Percentiles rank a stretch among this genome's conserved stretches.
phyloP scores from a whole-genome alignment of 2,113 vertebrate species.

The Xiphophorus maculatus region DNA sequence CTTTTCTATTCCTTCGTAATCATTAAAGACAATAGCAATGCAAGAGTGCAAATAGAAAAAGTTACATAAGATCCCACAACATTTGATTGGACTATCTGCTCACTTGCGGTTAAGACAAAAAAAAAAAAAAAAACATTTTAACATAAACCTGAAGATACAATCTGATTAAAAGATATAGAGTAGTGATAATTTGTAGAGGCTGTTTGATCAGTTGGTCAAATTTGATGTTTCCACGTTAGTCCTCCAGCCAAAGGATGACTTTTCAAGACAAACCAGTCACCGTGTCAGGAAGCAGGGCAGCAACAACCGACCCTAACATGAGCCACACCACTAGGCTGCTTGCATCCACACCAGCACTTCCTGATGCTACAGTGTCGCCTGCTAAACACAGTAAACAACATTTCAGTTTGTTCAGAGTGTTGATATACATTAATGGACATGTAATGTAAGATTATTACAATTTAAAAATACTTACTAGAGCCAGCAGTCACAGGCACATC shows the following conservation, averaged over 20 bases:
- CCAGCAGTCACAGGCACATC: constrained; percentile 32
- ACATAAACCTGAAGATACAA: not conserved
- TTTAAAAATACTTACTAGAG: constrained; percentile 60
- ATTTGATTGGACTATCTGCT: not conserved
- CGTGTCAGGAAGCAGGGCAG: constrained; percentile 62
- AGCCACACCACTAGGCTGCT: constrained; percentile 62
- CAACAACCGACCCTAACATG: constrained; percentile 70
- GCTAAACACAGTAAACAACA: constrained; percentile 12
- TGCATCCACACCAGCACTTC: constrained; percentile 19
- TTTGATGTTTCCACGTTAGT: not conserved
- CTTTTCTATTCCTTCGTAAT: constrained; percentile 20
- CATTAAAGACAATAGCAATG: not conserved
- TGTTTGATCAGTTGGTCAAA: constrained; percentile 41
- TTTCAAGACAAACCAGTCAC: constrained; percentile 75
- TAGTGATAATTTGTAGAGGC: not conserved
- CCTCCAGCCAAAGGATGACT: constrained; percentile 42
- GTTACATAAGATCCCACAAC: not conserved
- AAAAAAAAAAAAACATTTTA: not conserved
- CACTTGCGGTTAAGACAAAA: not conserved
- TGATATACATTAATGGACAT: not conserved
- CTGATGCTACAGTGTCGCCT: constrained; percentile 36
- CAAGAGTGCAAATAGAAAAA: not conserved
- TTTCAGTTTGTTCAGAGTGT: not conserved
- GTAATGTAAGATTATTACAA: not conserved
- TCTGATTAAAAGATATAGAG: not conserved